phyloP scores from a whole-genome alignment of 1,140 invertebrate genomes.

The Bombus soroeensis region DNA sequence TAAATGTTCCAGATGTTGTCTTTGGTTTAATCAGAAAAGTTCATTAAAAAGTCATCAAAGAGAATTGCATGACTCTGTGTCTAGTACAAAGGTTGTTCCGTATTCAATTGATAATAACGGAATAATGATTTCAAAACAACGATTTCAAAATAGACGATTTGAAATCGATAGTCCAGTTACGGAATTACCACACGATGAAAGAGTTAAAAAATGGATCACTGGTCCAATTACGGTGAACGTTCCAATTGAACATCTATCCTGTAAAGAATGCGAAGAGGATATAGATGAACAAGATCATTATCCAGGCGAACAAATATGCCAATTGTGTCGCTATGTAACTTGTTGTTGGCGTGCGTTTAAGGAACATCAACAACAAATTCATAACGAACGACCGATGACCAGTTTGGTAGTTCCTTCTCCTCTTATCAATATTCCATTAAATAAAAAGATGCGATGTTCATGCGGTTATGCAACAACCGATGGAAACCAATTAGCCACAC shows the following conservation, averaged over 20 bases:
- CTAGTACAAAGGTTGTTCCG: constrained; percentile 76
- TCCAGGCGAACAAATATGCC: constrained; percentile 87
- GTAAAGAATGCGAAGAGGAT: constrained; percentile 88
- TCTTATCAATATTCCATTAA: constrained; percentile 81
- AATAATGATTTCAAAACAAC: constrained; percentile 80
- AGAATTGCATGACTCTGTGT: constrained; percentile 72
- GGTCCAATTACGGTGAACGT: constrained; percentile 75
- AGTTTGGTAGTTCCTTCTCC: constrained; percentile 82
- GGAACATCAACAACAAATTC: constrained; percentile 87
- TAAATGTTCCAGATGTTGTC: constrained; percentile 87
- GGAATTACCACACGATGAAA: constrained; percentile 69
- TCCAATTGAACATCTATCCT: constrained; percentile 76
- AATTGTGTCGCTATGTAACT: constrained; percentile 89
- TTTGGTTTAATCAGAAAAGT: constrained; percentile 89
- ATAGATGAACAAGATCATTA: constrained; percentile 87
- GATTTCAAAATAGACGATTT: constrained; percentile 77
- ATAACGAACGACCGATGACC: constrained; percentile 83
- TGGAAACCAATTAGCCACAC: constrained; percentile 83
- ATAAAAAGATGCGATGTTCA: constrained; percentile 87
- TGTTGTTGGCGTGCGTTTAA: constrained; percentile 90
- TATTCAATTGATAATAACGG: constrained; percentile 73
- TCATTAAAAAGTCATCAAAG: constrained; percentile 79
- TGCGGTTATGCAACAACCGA: constrained; percentile 88
- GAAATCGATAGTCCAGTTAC: constrained; percentile 71
- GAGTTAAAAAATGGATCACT: constrained; percentile 74